Evolutionary conservation across 1,140 invertebrate species (phyloP), one percentile per base, ranked within the genome.

Genomic region (Lanistes nyassanus): DNA sequence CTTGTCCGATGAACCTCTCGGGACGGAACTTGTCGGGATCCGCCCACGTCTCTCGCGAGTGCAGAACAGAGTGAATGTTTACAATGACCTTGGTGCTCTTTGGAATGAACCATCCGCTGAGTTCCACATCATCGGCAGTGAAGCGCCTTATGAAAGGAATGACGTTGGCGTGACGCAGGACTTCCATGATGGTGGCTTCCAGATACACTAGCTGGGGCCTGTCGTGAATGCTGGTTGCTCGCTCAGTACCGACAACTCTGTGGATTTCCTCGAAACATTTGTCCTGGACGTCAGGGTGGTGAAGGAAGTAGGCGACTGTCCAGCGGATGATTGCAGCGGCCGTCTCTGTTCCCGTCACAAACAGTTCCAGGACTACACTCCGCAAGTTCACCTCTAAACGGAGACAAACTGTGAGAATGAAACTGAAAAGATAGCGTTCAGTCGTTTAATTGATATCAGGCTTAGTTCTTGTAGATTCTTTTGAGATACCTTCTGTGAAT

Each of bases 191-290:
- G 1, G 80, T 79, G 26, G 87, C 87, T 39, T 86, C 79, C 11
- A 77, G 58, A 64, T 80, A 87, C 19, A 77, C 76, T 47, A 87
- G 65, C 21, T 74, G 68, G 0, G 56, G 29, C 64, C 78, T 90
- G 85, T 98, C 96, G 78, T 94, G 93, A 5, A 97, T 91, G n/a
- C 90, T 92, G 0, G 96, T 96, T 82, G 95, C 89, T 34, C 95
- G 91, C 3, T 81, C 66, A 36, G 92, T 91, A 36, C 96, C 96
- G 23, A 98, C 92, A 0, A 97, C 94, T 66, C 72, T 42, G 79
- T 97, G 95, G 31, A 98, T 89, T 88, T 98, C 97, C 67, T 95
- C 93, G 88, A 96, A 95, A 0, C 97, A 94, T 16, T 92, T 92
- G 29, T 90, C 91, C 85, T 96, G 95, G 0, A 94, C 91, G 3